Base-by-base conservation (phyloP, 2,888 invertebrate genomes). In the Diploptera punctata region DNA sequence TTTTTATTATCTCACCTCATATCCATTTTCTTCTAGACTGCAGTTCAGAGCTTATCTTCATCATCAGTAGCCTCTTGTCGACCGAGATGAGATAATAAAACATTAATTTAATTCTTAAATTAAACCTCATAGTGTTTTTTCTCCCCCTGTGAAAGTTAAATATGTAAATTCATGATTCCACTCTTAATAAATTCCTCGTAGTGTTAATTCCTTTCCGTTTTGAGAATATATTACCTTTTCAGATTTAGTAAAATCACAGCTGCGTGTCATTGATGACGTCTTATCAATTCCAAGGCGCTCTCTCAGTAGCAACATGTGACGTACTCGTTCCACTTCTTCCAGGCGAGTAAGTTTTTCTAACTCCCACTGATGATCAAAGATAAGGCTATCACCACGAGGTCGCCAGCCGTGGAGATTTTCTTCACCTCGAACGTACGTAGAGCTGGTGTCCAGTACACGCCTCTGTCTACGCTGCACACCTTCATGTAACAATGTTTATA, bases 331-430 rank as follows among this genome's bases (percentile, higher is more conserved):
- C 13, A 98, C 98, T 84, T 98, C 95, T 84, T 99, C 98, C 74
- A 99, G 86, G 43, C 99, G 90, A 0, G 97, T 96, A 79, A 99
- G 88, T 85, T 99, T 99, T 85, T 99, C 99, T 72, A 99, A 83
- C 84, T 99, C 98, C 99, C 99, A 99, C 84, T 99, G 99, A 82
- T 99, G 99, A 82, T 99, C 99, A 81, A 99, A 97, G 77, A 99
- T 98, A 57, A 99, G 90, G 0, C 98, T 98, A 83, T 99, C 99
- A 0, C 99, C 98, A 54, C 98, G 89, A 38, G 99, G 99, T 76
- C 99, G 86, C 99, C 99, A 99, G 18, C 98, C 98, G 82, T 98
- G 96, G 33, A 99, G 87, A 83, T 99, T 99, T 83, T 99, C 99
- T 81, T 99, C 99, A 0, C 99, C 99, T 67, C 99, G 89, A 1